Evolutionary conservation across 2,888 invertebrate genomes (phyloP), one percentile per base, ranked within the genome.

Genomic region (Drosophila neutralis): DNA sequence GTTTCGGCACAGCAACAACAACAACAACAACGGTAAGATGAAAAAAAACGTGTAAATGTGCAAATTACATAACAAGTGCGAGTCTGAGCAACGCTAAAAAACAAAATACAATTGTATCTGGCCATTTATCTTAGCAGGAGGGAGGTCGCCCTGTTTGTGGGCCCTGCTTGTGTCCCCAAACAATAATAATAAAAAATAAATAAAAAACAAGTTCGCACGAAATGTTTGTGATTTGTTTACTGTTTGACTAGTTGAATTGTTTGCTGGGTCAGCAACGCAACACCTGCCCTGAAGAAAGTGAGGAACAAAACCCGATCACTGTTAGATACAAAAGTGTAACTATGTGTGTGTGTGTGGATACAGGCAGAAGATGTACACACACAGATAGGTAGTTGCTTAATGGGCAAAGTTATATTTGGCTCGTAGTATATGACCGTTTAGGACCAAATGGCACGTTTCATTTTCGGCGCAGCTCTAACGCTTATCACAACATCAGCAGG

Each of bases 51-150:
- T 86, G 86, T 76, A 76, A 85, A 85, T 77, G 81, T 66, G 76
- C 82, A 71, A 81, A 82, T 84, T 83, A 83, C 78, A 78, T 85
- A 84, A 84, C 73, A 69, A 74, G 73, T 75, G 58, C 72, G 69
- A 69, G 65, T 74, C 66, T 71, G 77, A 62, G 62, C 59, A 56
- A 59, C 72, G 64, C 69, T 58, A 6, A 52, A 52, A 75, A 71
- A 73, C 72, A 65, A 86, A 82, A 83, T 78, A 86, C 85, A 86
- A 86, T 87, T 87, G 85, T 87, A 86, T 87, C 87, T 81, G 67
- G 52, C 49, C 73, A 84, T 86, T 85, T 84, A 84, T 85, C 84
- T 83, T 31, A 21, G 62, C 27, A n/a, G 38, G 27, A 13, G 36
- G 57, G 48, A 48, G 42, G 21, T 53, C 66, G 51, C 52, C 64